Evolutionary conservation across 2,888 invertebrate species (phyloP).

Genomic region (Himalopsyche tibetana): DNA sequence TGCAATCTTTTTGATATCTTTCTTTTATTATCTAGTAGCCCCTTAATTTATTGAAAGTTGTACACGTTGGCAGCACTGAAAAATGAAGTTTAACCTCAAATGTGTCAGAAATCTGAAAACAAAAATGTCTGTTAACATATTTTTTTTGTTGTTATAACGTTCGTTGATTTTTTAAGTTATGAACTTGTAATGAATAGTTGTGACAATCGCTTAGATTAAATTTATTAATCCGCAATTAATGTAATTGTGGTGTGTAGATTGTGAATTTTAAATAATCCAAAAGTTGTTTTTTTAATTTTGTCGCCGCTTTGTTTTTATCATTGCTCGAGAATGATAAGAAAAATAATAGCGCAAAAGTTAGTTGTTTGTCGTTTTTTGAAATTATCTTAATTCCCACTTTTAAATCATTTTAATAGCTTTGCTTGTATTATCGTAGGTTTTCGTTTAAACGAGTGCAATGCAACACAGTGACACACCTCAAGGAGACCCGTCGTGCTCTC

Average conservation of each 20-base stretch:
- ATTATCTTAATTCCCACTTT: background rate
- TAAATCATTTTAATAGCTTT: background rate
- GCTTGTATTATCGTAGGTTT: conserved; percentile 58
- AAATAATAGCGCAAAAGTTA: conserved; percentile 52
- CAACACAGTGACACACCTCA: conserved; percentile 57
- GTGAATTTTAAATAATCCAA: background rate
- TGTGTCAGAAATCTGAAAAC: conserved; percentile 51
- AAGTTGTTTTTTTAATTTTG: conserved; percentile 39
- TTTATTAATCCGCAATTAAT: background rate
- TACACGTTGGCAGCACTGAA: conserved; percentile 45
- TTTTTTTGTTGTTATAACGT: conserved; percentile 45
- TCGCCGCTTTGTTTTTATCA: conserved; percentile 54
- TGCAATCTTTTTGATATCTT: too few relatives aligned
- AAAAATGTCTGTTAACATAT: conserved; percentile 8
- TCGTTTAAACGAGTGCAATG: conserved; percentile 59
- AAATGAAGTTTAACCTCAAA: conserved; percentile 58
- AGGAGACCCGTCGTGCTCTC: conserved; percentile 54
- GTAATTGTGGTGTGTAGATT: background rate
- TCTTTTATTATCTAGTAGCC: background rate
- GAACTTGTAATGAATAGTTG: background rate
- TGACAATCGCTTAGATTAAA: background rate
- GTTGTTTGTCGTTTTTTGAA: conserved; percentile 30
- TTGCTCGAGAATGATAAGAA: conserved; percentile 61
- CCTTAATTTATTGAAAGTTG: background rate
- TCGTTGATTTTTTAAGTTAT: conserved; percentile 20